Conservation (phyloP, 2,113 vertebrate genomes). For the Tragelaphus buxtoni region DNA sequence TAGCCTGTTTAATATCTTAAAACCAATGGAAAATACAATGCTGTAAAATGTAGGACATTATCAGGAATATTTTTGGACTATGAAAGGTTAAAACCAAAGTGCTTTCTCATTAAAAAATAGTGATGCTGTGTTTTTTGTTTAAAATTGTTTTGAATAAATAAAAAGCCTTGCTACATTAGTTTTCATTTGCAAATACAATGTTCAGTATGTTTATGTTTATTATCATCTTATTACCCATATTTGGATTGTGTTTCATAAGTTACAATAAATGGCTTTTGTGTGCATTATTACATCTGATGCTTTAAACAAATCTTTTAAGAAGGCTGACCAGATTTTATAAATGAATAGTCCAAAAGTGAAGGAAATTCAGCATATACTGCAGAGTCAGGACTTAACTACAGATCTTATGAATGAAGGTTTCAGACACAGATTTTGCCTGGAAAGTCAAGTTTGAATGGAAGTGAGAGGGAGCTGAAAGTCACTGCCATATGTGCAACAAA, state of each 20-base stretch:
- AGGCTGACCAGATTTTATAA: not conserved
- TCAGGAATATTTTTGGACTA: not conserved
- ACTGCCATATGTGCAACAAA: not conserved
- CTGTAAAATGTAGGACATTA: not conserved
- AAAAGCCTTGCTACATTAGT: not conserved
- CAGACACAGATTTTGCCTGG: not conserved
- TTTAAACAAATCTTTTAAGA: not conserved
- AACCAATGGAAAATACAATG: not conserved
- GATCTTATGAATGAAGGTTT: not conserved
- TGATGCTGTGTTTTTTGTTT: not conserved
- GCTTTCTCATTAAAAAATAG: not conserved
- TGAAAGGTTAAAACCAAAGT: not conserved
- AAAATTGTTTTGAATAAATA: not conserved
- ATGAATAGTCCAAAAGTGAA: not conserved
- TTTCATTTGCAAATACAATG: not conserved
- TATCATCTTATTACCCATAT: not conserved
- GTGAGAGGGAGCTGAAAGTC: not conserved
- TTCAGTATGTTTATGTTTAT: not conserved
- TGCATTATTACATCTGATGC: not conserved
- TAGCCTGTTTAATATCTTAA: slow-evolving; percentile 11
- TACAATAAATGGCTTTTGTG: not conserved
- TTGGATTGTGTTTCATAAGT: not conserved
- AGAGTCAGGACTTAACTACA: not conserved
- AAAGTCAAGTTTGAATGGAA: not conserved
- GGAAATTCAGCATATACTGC: not conserved